Evolutionary conservation across 2,797 vertebrate species (phyloP).

Genomic region (Sebastes trivittatus): DNA sequence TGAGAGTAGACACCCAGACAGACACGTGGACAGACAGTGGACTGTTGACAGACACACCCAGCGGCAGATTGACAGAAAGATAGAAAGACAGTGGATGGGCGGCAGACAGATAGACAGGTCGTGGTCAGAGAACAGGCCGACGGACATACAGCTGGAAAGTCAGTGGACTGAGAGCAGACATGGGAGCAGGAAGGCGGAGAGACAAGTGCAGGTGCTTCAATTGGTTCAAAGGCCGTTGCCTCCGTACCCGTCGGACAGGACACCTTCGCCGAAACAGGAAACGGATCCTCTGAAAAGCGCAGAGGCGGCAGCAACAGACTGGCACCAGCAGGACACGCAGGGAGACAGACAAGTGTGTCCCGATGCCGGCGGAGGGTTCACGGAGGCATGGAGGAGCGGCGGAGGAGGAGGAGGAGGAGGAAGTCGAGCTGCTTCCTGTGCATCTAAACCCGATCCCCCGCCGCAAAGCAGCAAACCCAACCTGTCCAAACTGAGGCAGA

Average conservation of each 20-base stretch:
- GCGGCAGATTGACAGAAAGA: constrained; percentile 78
- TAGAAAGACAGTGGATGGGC: constrained; percentile 75
- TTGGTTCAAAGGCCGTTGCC: constrained; percentile 76
- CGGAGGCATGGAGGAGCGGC: constrained; percentile 67
- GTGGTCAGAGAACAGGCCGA: constrained; percentile 66
- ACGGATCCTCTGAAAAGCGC: constrained; percentile 47
- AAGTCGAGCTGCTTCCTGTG: constrained; percentile 38
- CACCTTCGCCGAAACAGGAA: constrained; percentile 77
- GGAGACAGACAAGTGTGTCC: constrained; percentile 50
- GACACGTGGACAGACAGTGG: constrained; percentile 73
- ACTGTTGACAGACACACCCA: constrained; percentile 78
- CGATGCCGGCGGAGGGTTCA: constrained; percentile 35
- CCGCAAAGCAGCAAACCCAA: constrained; percentile 84
- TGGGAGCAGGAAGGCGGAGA: constrained; percentile 58
- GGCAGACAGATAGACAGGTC: constrained; percentile 75
- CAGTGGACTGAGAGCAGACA: constrained; percentile 68
- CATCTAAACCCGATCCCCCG: constrained; percentile 81
- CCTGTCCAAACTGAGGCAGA: constrained; percentile 81
- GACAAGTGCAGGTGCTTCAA: constrained; percentile 57
- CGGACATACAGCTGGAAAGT: constrained; percentile 60
- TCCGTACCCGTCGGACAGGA: constrained; percentile 76
- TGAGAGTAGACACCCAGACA: constrained; percentile 63
- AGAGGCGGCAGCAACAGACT: constrained; percentile 49
- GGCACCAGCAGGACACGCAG: constrained; percentile 54
- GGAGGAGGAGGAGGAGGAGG: constrained; percentile 47